Percentiles rank a stretch among this genome's conserved stretches.
These are phyloP conservation scores for Oncorhynchus masou DNA, from an alignment of 2,113 vertebrate species.

Conservation along the genomic window DNA sequence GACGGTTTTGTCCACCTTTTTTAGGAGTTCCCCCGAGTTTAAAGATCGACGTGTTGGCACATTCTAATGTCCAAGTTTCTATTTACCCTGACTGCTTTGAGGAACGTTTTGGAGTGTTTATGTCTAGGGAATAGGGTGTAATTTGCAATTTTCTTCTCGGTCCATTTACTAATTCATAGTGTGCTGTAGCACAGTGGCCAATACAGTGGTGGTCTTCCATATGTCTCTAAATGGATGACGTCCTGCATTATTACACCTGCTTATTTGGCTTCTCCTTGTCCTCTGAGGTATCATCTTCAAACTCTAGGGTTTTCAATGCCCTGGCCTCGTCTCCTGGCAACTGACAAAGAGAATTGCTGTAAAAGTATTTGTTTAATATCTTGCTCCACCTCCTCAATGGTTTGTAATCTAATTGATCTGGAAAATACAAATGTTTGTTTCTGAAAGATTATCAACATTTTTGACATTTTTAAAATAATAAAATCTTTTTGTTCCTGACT, in stretches of 20 bases:
- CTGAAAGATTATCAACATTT: conserved; percentile 27
- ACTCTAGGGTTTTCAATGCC: conserved; percentile 11
- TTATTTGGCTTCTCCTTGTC: conserved; percentile 8
- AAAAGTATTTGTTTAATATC: conserved; percentile 55
- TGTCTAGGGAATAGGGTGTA: too few relatives aligned
- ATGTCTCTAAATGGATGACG: conserved; percentile 9
- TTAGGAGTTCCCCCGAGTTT: too few relatives aligned
- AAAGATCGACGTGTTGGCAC: too few relatives aligned
- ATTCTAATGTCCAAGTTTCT: too few relatives aligned
- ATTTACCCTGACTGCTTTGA: too few relatives aligned
- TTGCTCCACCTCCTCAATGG: conserved; percentile 29
- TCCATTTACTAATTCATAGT: not conserved
- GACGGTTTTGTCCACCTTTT: not conserved
- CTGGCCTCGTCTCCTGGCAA: conserved; percentile 66
- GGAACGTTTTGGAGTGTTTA: too few relatives aligned
- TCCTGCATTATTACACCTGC: not conserved
- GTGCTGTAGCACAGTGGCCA: not conserved
- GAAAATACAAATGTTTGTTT: conserved; percentile 57
- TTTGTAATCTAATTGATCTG: conserved; percentile 55
- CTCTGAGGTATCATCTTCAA: not conserved
- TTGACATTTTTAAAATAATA: conserved; percentile 42
- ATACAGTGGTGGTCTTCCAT: conserved; percentile 11
- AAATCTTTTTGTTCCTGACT: conserved; percentile 36
- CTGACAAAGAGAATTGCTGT: conserved; percentile 44
- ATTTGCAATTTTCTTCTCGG: not conserved